Conservation (phyloP, 2,888 invertebrate genomes). For the Auanema sp. region DNA sequence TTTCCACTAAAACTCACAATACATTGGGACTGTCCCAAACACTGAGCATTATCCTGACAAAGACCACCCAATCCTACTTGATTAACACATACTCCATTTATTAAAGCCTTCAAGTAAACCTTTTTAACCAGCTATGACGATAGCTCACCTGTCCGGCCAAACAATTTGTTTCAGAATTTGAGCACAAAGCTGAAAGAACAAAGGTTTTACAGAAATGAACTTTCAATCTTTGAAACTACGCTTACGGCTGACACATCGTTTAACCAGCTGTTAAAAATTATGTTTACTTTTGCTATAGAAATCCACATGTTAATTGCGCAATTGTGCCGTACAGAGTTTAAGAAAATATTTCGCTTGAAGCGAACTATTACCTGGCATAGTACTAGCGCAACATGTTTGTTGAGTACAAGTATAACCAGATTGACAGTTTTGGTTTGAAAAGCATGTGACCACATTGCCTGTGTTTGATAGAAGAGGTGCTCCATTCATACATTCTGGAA, state of each 20-base stretch:
- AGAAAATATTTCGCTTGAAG: too few relatives aligned
- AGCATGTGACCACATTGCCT: slow-evolving; percentile 1
- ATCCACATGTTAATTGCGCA: too few relatives aligned
- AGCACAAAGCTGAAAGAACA: slow-evolving; percentile 15
- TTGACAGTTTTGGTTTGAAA: slow-evolving; percentile 1
- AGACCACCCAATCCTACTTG: slow-evolving; percentile 1
- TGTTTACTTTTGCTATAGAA: too few relatives aligned
- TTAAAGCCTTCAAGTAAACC: slow-evolving; percentile 6
- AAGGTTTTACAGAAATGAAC: background rate
- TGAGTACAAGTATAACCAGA: slow-evolving; percentile 3
- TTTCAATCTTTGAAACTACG: background rate
- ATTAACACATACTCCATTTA: slow-evolving; percentile 14
- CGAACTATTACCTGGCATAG: background rate
- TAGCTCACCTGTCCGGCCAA: slow-evolving; percentile 7
- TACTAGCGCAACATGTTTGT: slow-evolving; percentile 12
- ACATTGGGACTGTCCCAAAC: slow-evolving; percentile 9
- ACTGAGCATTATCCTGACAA: slow-evolving; percentile 9
- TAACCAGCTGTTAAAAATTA: too few relatives aligned
- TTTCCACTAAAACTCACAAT: background rate
- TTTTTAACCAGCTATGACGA: background rate
- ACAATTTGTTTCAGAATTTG: background rate
- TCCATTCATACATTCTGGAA: slow-evolving; percentile 14
- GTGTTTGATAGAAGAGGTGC: slow-evolving; percentile 7
- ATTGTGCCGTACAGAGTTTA: too few relatives aligned
- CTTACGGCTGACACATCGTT: background rate